Evolutionary conservation across 2,797 vertebrate species (phyloP), one percentile per base, ranked within the genome.

Genomic region (Trichosurus vulpecula): DNA sequence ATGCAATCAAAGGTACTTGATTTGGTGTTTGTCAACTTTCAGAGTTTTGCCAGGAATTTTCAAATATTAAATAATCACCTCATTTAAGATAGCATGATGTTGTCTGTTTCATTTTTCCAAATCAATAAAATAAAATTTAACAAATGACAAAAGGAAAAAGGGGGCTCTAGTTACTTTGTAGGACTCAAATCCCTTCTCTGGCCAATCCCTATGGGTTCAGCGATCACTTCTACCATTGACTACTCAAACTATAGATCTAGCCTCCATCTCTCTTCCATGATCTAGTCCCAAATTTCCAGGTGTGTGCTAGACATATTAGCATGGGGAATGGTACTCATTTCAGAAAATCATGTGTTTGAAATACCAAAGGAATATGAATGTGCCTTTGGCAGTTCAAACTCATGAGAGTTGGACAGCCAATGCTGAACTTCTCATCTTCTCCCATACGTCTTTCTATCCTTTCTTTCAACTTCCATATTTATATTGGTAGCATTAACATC

Each of bases 31-130:
- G 30, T 52, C 90, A 94, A 95, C 56, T 30, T 90, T 90, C 31
- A 29, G 27, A 51, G 22, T 90, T 52, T 54, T 93, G 56, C 55
- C 81, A 91, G 13, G 29, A 52, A 91, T 92, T 95, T 92, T 16
- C 93, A 94, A 95, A n/a, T n/a, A n/a, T n/a, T n/a, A n/a, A n/a
- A n/a, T 61, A 93, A 93, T 92, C 87, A 92, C 8, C 54, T 51
- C 41, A 81, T 93, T 94, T 66, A 91, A 90, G 95, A 94, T 91
- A 35, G 30, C 55, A 87, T 93, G 93, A 57, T 57, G 47, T 93
- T 94, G 51, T 41, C 92, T 94, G 55, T 87, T 94, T 92, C 53
- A 92, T 25, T 91, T 93, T 47, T 95, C 54, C 54, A 93, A 74
- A 58, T 95, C 0, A n/a, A 93, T 53, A 94, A 91, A 95, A 92